A percentile compares a stretch with the other conserved stretches of the same genome.
Conservation (phyloP, 1,140 invertebrate genomes). For the Sitobion miscanthi region DNA sequence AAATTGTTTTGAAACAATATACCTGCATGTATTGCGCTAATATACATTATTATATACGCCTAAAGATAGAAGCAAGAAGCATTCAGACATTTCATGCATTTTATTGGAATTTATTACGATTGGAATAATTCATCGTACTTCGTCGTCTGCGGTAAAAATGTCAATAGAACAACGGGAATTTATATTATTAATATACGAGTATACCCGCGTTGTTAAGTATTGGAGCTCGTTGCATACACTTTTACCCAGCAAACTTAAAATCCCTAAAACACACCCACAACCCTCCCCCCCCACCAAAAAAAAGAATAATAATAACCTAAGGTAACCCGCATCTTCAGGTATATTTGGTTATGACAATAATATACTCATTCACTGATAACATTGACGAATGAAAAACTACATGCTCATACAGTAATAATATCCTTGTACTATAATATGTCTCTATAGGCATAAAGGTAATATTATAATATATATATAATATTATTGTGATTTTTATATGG, state of each 20-base stretch:
- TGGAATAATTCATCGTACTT: not conserved
- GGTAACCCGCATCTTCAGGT: too few species aligned
- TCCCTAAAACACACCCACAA: not conserved
- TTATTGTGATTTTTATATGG: too few species aligned
- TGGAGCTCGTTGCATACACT: not conserved
- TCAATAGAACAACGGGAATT: not conserved
- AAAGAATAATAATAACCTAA: not conserved
- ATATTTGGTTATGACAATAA: too few species aligned
- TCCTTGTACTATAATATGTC: too few species aligned
- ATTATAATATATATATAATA: too few species aligned
- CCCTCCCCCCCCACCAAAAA: not conserved
- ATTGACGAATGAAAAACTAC: too few species aligned
- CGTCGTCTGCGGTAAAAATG: not conserved
- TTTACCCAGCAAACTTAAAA: not conserved
- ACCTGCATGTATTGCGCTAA: too few species aligned
- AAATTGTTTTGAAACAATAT: not conserved
- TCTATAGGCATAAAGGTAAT: too few species aligned
- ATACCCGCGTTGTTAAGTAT: not conserved
- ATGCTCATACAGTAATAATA: too few species aligned
- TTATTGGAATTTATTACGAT: not conserved
- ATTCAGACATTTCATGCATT: not conserved
- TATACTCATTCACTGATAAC: too few species aligned
- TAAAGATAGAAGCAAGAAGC: not conserved
- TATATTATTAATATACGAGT: not conserved
- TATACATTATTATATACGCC: not conserved